A percentile compares a stretch with the other conserved stretches of the same genome.
Conservation (phyloP, 2,113 vertebrate species). For the Bubo scandiacus region DNA sequence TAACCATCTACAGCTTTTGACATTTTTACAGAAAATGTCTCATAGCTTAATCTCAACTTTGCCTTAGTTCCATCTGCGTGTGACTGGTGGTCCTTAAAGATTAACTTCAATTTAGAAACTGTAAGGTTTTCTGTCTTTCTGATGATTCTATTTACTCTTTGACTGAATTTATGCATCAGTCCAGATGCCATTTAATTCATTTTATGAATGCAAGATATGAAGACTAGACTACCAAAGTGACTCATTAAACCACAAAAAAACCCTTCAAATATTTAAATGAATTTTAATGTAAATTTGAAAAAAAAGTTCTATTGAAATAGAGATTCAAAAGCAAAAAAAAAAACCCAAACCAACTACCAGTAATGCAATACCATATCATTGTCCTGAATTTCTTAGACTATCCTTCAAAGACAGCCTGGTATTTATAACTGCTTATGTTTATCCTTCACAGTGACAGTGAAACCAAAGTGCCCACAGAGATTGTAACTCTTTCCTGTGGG, state of each 20-base stretch:
- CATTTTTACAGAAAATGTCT: neutral
- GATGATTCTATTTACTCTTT: neutral
- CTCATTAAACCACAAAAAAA: constrained; percentile 1
- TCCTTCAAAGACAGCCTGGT: constrained; percentile 41
- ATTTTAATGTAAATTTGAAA: neutral
- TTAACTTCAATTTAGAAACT: neutral
- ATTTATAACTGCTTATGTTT: constrained; percentile 41
- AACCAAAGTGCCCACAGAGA: constrained; percentile 47
- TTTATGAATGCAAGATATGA: neutral
- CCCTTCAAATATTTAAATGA: constrained; percentile 7
- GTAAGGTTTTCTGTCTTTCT: neutral
- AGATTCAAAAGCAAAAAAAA: neutral
- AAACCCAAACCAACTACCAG: constrained; percentile 4
- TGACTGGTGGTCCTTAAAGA: neutral
- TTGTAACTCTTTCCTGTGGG: neutral
- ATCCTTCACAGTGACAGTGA: constrained; percentile 54
- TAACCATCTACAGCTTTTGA: neutral
- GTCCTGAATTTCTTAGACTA: constrained; percentile 27
- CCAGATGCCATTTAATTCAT: constrained; percentile 4
- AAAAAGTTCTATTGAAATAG: neutral
- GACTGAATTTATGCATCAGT: constrained; percentile 36
- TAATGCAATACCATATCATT: constrained; percentile 31
- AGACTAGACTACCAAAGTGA: neutral
- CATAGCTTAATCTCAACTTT: neutral
- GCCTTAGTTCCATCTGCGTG: neutral